phyloP scores from a whole-genome alignment of 30 jellyfish, hydroid and myxozoan species.

The Turritopsis dohrnii region DNA sequence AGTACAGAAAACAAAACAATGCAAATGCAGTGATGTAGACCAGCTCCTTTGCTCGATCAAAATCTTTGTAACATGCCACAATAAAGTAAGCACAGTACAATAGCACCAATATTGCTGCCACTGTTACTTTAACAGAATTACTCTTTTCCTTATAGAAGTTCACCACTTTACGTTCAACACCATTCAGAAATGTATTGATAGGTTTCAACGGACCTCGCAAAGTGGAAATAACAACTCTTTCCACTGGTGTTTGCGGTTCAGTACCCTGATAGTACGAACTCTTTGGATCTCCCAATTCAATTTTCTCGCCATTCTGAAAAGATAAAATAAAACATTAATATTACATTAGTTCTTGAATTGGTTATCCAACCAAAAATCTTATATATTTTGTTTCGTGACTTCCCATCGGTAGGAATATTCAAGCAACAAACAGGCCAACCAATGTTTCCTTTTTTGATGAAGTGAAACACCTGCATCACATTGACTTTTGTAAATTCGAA shows the following conservation, averaged over 20 bases:
- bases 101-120: conserved; percentile 25
- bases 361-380: no score
- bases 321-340: background rate
- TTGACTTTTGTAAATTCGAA: no score
- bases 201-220: conserved; percentile 41
- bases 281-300: conserved; percentile 14
- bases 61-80: conserved; percentile 46
- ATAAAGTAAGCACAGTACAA: conserved; percentile 50
- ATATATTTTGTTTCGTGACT: no score
- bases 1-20: conserved; percentile 61
- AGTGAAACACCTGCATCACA: no score
- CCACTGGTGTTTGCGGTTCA: background rate
- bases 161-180: background rate
- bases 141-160: background rate
- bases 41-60: conserved; percentile 61
- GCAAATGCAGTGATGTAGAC: conserved; percentile 66
- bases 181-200: conserved; percentile 6
- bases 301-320: background rate
- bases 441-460: no score
- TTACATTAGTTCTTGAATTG: no score
- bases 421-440: no score
- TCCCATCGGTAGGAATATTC: no score
- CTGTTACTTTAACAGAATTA: conserved; percentile 9
- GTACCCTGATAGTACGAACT: background rate
- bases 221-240: background rate